Percentiles rank a stretch among this genome's conserved stretches.
Evolutionary conservation across 2,113 vertebrate genomes (phyloP).

Genomic region (Megaceryle maxima): DNA sequence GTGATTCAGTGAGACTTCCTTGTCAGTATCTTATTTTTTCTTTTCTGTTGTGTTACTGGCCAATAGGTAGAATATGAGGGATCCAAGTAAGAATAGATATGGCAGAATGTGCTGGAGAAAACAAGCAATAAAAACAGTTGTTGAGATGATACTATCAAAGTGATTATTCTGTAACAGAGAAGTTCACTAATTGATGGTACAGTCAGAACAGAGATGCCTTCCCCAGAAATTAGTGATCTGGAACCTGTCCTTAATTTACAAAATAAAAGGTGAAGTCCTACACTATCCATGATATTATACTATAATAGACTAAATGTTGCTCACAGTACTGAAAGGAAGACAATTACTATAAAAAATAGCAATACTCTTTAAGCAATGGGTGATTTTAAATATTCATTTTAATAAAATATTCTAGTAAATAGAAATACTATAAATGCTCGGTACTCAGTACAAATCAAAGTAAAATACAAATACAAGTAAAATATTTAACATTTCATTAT

Average conservation of each 20-base stretch:
- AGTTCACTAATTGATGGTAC: not conserved
- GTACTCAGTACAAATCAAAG: constrained; percentile 33
- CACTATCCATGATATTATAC: not conserved
- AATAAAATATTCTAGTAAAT: constrained; percentile 51
- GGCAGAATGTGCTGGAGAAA: not conserved
- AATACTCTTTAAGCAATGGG: not conserved
- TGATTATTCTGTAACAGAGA: not conserved
- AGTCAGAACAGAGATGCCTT: not conserved
- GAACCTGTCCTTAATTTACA: not conserved
- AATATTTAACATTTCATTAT: constrained; percentile 69
- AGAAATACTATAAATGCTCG: not conserved
- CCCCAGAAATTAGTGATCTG: not conserved
- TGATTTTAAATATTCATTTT: constrained; percentile 58
- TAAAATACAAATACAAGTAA: constrained; percentile 48
- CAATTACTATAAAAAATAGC: not conserved
- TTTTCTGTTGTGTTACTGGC: not conserved
- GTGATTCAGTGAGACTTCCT: not conserved
- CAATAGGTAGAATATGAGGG: not conserved
- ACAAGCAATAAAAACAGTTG: not conserved
- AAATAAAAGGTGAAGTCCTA: not conserved
- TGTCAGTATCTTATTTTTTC: not conserved
- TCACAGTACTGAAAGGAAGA: not conserved
- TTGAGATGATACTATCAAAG: not conserved
- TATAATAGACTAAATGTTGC: not conserved
- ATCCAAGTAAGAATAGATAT: not conserved